These are phyloP conservation scores for Campodea augens DNA, from an alignment of 1,140 invertebrate species.

Conservation along the genomic window DNA sequence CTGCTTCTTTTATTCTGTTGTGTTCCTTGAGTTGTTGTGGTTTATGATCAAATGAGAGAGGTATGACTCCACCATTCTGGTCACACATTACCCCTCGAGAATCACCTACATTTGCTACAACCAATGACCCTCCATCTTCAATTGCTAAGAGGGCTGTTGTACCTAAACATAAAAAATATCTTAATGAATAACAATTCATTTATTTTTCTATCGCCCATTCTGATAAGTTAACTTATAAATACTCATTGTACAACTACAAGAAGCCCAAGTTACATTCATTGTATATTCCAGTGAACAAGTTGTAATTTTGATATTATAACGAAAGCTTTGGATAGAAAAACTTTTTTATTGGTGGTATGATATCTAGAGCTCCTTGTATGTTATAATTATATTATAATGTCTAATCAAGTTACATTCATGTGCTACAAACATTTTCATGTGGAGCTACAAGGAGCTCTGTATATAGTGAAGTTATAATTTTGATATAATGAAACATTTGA, in stretches of 20 bases:
- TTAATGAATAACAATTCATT: neutral
- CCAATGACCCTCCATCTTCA: conserved; percentile 55
- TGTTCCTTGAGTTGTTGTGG: conserved; percentile 77
- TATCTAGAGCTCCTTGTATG: neutral
- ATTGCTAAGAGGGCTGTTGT: conserved; percentile 81
- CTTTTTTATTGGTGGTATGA: neutral
- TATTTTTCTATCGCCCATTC: no score
- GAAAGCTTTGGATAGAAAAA: neutral
- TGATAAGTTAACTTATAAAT: neutral
- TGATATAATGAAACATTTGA: no score
- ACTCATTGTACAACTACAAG: no score
- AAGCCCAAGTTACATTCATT: no score
- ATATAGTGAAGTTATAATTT: no score
- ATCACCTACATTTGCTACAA: conserved; percentile 91
- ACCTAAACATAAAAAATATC: conserved; percentile 29
- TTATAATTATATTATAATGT: neutral
- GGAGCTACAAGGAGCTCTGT: no score
- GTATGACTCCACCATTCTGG: conserved; percentile 66
- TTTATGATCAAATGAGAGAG: conserved; percentile 90
- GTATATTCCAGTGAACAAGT: no score
- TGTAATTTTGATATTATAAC: no score
- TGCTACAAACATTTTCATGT: neutral
- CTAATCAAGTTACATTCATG: neutral
- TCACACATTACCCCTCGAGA: conserved; percentile 90
- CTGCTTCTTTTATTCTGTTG: conserved; percentile 73